phyloP scores from a whole-genome alignment of 2,113 vertebrate species.

The Condylura cristata region DNA sequence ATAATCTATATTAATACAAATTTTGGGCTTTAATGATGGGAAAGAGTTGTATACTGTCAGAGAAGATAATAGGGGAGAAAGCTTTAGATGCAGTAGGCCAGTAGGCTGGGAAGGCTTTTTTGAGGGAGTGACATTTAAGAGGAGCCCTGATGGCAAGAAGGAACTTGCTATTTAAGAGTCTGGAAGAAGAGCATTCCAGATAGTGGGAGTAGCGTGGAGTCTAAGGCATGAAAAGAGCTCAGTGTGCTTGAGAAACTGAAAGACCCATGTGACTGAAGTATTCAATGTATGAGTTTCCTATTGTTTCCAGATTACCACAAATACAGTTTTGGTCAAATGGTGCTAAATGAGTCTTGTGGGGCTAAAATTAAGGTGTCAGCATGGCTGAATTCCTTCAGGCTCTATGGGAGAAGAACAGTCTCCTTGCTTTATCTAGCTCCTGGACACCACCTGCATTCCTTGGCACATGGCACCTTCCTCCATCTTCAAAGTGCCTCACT shows the following conservation, averaged over 20 bases:
- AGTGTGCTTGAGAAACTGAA: slow-evolving; percentile 13
- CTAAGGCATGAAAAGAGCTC: background rate
- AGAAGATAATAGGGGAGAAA: background rate
- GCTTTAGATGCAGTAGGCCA: background rate
- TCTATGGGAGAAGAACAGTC: background rate
- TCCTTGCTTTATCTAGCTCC: slow-evolving; percentile 8
- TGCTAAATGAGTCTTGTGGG: background rate
- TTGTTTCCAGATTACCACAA: background rate
- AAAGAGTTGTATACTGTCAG: background rate
- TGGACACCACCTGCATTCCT: background rate
- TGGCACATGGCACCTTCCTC: background rate
- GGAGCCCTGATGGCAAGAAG: background rate
- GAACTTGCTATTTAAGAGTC: background rate
- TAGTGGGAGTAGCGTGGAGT: background rate
- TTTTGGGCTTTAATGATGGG: background rate
- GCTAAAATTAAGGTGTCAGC: slow-evolving; percentile 14
- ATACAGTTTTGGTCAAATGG: background rate
- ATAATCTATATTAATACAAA: background rate
- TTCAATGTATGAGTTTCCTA: background rate
- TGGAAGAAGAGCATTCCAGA: background rate
- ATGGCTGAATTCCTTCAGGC: background rate
- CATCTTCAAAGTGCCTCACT: background rate
- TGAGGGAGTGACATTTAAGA: background rate
- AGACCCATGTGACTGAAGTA: background rate
- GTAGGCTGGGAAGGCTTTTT: background rate